Base-by-base conservation (phyloP, 2,797 vertebrate genomes). In the Fringilla coelebs region DNA sequence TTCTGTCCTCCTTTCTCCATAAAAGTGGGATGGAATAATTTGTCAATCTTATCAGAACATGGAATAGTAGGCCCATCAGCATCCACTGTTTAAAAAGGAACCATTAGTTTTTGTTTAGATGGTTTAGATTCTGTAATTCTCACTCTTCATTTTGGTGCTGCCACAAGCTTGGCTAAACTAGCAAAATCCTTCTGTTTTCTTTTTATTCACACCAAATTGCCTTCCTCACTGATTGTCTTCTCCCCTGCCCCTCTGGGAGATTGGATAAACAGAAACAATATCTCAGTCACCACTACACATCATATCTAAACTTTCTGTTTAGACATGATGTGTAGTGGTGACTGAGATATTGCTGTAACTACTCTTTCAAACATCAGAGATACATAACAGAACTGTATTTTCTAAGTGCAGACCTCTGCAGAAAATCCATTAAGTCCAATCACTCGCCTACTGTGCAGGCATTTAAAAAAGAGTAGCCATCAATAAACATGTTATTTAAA, bases 401-500 rank as follows among this genome's bases (percentile, higher is more conserved):
- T 91, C 19, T 65, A 93, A 85, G 17, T 54, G 41, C 67, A 85
- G 45, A 72, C 18, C 9, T 94, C 49, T 36, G 28, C 32, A 94
- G 75, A 95, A 94, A 91, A 72, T 16, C 41, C 60, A 72, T 80
- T 52, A 92, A 90, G 32, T 77, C 49, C n/a, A 87, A 90, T 78
- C 8, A 20, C 48, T 58, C 92, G 14, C 77, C 41, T 76, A 71
- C 72, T 73, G 66, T 66, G 73, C 14, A 78, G 49, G 77, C 36
- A 63, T 48, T 72, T 29, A 65, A 49, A 34, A 76, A 68, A 38
- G 26, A 49, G 18, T 54, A 90, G 11, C 22, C 72, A 86, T 89
- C 93, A 93, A 93, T 75, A 94, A 92, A 81, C 67, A 76, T 38
- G 85, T 52, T 74, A 95, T 95, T 96, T 96, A 93, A 93, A 96